Evolutionary conservation across 2,113 vertebrate genomes (phyloP).

Genomic region (Neomonachus schauinslandi): DNA sequence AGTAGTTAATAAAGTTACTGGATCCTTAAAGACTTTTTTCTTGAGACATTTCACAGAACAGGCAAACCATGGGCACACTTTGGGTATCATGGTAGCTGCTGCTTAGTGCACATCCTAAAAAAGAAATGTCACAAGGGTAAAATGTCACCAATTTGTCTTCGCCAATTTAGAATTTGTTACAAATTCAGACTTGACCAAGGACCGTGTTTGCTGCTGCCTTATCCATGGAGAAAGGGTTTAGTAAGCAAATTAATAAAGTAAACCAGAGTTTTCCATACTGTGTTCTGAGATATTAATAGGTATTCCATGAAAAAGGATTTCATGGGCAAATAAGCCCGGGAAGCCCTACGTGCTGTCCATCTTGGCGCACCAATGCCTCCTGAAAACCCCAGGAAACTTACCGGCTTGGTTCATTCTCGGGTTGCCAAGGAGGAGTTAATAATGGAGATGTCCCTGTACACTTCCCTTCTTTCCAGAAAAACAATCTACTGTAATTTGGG

Average conservation of each 20-base stretch:
- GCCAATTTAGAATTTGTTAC: not conserved
- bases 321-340: not conserved
- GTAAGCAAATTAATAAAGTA: slow-evolving; percentile 55
- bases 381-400: accelerated
- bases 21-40: not conserved
- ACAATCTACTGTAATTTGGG: accelerated
- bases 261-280: not conserved
- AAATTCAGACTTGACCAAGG: not conserved
- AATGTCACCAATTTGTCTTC: not conserved
- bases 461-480: not conserved
- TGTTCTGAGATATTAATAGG: slow-evolving; percentile 43
- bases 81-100: accelerated
- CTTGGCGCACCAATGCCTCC: not conserved
- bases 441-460: accelerated
- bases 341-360: accelerated
- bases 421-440: accelerated
- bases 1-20: not conserved
- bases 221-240: slow-evolving; percentile 74
- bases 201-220: not conserved
- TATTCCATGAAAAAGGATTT: slow-evolving; percentile 61
- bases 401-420: accelerated
- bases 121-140: not conserved
- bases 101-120: not conserved
- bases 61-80: accelerated
- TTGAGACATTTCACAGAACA: not conserved